Evolutionary conservation across 2,113 vertebrate genomes (phyloP), one percentile per base, ranked within the genome.

Genomic region (Marcusenius ussheri): DNA sequence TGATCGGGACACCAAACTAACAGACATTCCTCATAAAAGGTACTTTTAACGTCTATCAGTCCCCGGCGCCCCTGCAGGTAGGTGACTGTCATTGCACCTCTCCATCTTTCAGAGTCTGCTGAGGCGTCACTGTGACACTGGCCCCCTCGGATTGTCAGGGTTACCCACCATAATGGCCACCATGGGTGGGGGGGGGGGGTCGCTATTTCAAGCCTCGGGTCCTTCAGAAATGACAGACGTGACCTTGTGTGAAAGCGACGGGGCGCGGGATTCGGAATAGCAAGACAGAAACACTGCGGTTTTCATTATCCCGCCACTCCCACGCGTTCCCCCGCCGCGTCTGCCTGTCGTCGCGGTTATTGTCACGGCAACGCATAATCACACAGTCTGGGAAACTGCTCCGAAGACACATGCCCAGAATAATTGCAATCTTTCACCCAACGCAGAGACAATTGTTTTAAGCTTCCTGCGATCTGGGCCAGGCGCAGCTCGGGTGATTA

Each of bases 301-400:
- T 83, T 89, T 58, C 74, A 89, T 89, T 84, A 83, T 83, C 31
- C 70, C 3, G 4, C 9, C 70, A 83, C 47, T 89, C 74, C 88
- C 27, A 27, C 50, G 39, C 80, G 56, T 84, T 85, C 50, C 45
- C 39, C 42, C 2, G 21, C 80, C 45, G 39, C 51, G 24, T 58
- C 50, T 53, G 47, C 11, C 31, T 53, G 47, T 24, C 45, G 39
- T 24, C 31, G 24, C 45, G 9, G 62, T 27, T n/a, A 88, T 74
- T 88, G 87, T 88, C 42, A 88, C 42, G 62, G 88, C 88, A 88
- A 70, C 35, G 62, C 58, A 62, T 88, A 88, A 88, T 88, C 51
- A 70, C 62, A 88, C 27, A 31, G 53, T 74, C 42, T 58, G 31
- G 62, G 11, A 88, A 39, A 49, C 62, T 13, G 45, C 31, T 88